Base-by-base conservation (phyloP, 2,888 invertebrate species). In the Teleiodes luculella region DNA sequence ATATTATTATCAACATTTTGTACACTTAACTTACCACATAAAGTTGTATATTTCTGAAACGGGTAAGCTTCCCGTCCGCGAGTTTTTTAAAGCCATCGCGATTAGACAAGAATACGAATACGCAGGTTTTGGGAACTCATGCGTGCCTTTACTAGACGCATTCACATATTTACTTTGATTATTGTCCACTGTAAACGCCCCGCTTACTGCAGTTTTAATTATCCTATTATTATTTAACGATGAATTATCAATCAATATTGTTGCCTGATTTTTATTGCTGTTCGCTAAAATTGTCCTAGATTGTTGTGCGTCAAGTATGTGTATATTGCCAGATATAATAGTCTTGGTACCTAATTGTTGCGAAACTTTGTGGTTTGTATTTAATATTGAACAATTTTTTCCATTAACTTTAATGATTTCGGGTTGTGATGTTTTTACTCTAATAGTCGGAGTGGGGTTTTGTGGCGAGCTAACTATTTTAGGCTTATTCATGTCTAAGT, bases 21-120 rank as follows among this genome's bases (percentile, higher is more conserved):
- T n/a, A n/a, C n/a, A n/a, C n/a, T n/a, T n/a, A n/a, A 91, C 95
- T 92, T 87, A 96, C 95, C 97, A 98, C 96, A 99, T 98, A 77
- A 99, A 99, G 80, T 96, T 97, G 84, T 99, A 99, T 67, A 99
- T 99, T 90, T 99, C 99, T 10, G 98, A 98, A 33, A 99, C 99
- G 3, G 98, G 98, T 70, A 99, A 86, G 70, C 97, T 96, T 53
- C 98, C 98, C 53, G 95, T 95, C 67, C 95, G 92, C 59, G 98
- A 98, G 81, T 99, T 99, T 85, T 98, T 98, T 60, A 99, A 88
- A 3, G 99, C 98, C 96, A 99, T 95, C 1, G 98, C 98, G 76
- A 99, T 99, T 62, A 99, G 92, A 87, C 98, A 99, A 56, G 98
- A 98, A 82, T 99, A 99, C 11, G 98, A 98, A 85, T 98, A 99